Conservation (phyloP, 2,113 vertebrate genomes). For the Vulpes ferrilata region DNA sequence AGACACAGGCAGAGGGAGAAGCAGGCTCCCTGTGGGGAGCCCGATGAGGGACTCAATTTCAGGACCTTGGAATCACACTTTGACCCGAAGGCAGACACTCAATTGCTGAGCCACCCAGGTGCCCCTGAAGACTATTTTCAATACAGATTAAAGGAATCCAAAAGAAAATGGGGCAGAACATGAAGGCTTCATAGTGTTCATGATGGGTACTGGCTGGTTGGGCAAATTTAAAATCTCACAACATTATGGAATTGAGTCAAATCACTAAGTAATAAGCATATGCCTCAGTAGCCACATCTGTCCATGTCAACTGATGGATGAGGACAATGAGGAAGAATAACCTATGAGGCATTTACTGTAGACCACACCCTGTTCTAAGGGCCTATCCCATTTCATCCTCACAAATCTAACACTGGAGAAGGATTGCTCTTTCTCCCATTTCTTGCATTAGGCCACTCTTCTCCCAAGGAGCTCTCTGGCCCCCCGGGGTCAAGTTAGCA, state of each 20-base stretch:
- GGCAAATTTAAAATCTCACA: background rate
- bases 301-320: background rate
- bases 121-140: background rate
- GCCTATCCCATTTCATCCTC: background rate
- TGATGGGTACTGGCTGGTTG: background rate
- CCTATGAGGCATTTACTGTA: fast-evolving
- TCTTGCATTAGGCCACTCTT: background rate
- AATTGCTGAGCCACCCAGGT: no score
- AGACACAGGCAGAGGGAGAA: no score
- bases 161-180: background rate
- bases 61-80: no score
- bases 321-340: background rate
- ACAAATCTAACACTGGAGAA: background rate
- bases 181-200: background rate
- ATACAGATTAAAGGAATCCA: background rate
- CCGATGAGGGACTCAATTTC: no score
- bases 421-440: background rate
- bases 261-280: background rate
- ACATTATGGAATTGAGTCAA: background rate
- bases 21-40: no score
- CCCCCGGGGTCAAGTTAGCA: background rate
- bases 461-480: background rate
- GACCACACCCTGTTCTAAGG: background rate
- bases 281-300: fast-evolving
- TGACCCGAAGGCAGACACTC: no score